Evolutionary conservation across 2,888 invertebrate species (phyloP).

Genomic region (Hirtodrosophila confusa): DNA sequence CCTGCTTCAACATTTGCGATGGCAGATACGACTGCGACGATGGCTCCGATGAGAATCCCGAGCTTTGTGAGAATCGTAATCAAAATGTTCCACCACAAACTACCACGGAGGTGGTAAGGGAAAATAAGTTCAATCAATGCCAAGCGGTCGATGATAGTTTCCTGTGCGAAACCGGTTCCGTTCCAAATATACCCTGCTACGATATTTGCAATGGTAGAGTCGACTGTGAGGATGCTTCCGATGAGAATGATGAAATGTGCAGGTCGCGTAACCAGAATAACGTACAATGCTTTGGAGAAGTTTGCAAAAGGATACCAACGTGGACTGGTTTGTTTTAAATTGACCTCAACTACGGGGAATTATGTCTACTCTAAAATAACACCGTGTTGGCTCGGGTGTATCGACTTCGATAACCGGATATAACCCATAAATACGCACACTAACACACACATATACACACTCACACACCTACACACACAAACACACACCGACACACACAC

Average conservation of each 20-base stretch:
- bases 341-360: too few relatives aligned
- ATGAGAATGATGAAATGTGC: conserved; percentile 85
- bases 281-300: conserved; percentile 7
- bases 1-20: conserved; percentile 58
- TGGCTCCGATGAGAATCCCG: conserved; percentile 79
- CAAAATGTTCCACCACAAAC: neutral
- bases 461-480: neutral
- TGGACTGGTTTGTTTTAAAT: conserved; percentile 25
- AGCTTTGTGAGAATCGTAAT: conserved; percentile 1
- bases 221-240: conserved; percentile 87
- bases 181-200: conserved; percentile 85
- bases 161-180: conserved; percentile 3
- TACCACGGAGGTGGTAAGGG: too few relatives aligned
- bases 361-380: neutral
- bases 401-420: too few relatives aligned
- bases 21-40: conserved; percentile 88
- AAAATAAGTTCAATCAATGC: neutral
- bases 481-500: neutral
- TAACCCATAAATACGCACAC: too few relatives aligned
- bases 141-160: neutral
- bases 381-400: too few relatives aligned
- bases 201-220: conserved; percentile 85
- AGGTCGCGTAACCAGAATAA: neutral
- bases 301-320: conserved; percentile 2
- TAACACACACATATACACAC: too few relatives aligned